Conservation (phyloP, 2,113 vertebrate species). For the Megaceryle torquata region DNA sequence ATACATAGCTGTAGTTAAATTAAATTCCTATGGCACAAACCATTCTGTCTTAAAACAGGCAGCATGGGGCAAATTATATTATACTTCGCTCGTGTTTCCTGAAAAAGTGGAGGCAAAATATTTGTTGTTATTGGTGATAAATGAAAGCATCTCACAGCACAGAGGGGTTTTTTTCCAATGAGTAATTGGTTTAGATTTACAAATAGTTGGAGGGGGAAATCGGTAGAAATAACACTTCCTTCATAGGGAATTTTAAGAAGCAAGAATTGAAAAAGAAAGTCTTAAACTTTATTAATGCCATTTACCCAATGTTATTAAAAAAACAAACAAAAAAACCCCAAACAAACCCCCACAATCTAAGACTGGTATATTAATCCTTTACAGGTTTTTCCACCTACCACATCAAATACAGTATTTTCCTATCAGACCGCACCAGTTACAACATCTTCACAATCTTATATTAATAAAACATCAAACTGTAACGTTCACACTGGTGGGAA, state of each 20-base stretch:
- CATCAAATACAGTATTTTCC: slow-evolving; percentile 73
- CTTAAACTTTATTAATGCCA: background rate
- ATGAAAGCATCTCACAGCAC: background rate
- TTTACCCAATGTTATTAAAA: background rate
- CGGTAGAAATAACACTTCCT: background rate
- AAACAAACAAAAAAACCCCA: too few relatives aligned
- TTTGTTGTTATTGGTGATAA: background rate
- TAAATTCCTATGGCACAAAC: background rate
- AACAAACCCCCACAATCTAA: background rate
- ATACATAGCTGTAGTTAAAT: background rate
- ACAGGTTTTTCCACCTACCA: slow-evolving; percentile 84
- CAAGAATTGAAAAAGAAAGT: background rate
- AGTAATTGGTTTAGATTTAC: background rate
- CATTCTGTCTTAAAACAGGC: background rate
- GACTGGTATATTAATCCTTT: background rate
- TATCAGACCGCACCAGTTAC: slow-evolving; percentile 78
- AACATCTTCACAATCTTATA: slow-evolving; percentile 80
- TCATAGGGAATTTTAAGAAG: background rate
- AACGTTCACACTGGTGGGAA: slow-evolving; percentile 66
- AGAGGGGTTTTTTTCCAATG: background rate
- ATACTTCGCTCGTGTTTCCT: background rate
- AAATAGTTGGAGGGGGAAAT: background rate
- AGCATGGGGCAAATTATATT: background rate
- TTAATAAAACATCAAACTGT: slow-evolving; percentile 75
- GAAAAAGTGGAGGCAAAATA: background rate